Evolutionary conservation across 2,113 vertebrate species (phyloP), one percentile per base, ranked within the genome.

Genomic region (Calyptommatus sinebrachiatus): DNA sequence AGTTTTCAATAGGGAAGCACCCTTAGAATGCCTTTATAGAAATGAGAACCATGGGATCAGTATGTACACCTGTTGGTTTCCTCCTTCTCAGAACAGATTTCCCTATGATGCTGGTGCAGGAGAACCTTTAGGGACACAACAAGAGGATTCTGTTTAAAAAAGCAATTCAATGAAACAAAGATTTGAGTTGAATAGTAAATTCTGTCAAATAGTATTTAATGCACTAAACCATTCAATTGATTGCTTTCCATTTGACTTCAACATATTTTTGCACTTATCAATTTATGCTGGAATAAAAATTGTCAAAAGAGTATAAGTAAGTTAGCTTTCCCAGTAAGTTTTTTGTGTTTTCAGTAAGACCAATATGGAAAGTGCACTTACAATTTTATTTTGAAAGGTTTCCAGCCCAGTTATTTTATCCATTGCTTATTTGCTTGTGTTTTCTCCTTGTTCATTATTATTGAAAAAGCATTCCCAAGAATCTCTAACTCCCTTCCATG

Each of bases 231-330:
- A 75, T 85, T 85, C 69, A 76, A 24, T 78, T 75, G 85, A 76
- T 65, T 78, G 63, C 74, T 91, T 83, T 73, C 63, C 14, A 45
- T 28, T 61, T 83, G 53, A 35, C 76, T 69, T 68, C 53, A 61
- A 73, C 69, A 67, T 78, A 48, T 31, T 73, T 83, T 88, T 73
- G 81, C 63, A n/a, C n/a, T 61, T 91, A 83, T 77, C 76, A 50
- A 62, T 79, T 80, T 83, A 31, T 46, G 18, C 82, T 76, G 76
- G 45, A 45, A 83, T 31, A n/a, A 62, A 76, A 80, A 63, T 18
- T 77, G 26, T 78, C 85, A 88, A 78, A 41, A 61, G 22, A 4
- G 28, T 83, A 62, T 20, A 79, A 21, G 72, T 82, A 77, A 61
- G 53, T 62, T 71, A 70, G 35, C n/a, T 78, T 62, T 84, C 16